Percentiles rank a stretch among this genome's conserved stretches.
These are phyloP conservation scores for Holacanthella duospinosa DNA, from an alignment of 2,888 invertebrate species.

Conservation along the genomic window DNA sequence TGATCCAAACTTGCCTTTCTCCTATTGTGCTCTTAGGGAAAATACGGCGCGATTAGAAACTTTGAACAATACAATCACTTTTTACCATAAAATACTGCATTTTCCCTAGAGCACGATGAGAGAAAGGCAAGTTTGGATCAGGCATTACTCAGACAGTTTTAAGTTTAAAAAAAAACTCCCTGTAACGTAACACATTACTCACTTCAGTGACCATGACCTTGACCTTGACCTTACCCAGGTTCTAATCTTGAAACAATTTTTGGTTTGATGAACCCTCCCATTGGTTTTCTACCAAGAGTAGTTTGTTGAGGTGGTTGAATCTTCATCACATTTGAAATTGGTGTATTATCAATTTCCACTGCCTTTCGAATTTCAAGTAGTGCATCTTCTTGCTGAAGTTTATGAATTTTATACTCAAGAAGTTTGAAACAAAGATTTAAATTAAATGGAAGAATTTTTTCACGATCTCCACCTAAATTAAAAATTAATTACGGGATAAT, in stretches of 20 bases:
- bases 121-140: too few relatives aligned
- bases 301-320: background rate
- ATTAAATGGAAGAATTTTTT: conserved; percentile 44
- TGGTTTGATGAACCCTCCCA: background rate
- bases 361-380: conserved; percentile 3
- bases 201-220: background rate
- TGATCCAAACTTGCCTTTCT: too few relatives aligned
- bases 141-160: too few relatives aligned
- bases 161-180: too few relatives aligned
- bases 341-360: conserved; percentile 6
- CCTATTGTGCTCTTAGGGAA: too few relatives aligned
- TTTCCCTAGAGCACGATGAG: too few relatives aligned
- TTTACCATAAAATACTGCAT: too few relatives aligned
- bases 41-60: too few relatives aligned
- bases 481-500: background rate
- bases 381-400: conserved; percentile 42
- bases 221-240: background rate
- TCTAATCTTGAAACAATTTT: background rate
- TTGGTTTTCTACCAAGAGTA: background rate
- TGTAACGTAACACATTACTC: too few relatives aligned
- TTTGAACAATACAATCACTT: too few relatives aligned
- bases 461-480: background rate
- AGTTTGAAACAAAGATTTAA: conserved; percentile 70
- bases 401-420: conserved; percentile 62
- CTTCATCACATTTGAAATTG: background rate